These are phyloP conservation scores for Chanos chanos DNA, from an alignment of 2,797 vertebrate genomes.

Conservation along the genomic window DNA sequence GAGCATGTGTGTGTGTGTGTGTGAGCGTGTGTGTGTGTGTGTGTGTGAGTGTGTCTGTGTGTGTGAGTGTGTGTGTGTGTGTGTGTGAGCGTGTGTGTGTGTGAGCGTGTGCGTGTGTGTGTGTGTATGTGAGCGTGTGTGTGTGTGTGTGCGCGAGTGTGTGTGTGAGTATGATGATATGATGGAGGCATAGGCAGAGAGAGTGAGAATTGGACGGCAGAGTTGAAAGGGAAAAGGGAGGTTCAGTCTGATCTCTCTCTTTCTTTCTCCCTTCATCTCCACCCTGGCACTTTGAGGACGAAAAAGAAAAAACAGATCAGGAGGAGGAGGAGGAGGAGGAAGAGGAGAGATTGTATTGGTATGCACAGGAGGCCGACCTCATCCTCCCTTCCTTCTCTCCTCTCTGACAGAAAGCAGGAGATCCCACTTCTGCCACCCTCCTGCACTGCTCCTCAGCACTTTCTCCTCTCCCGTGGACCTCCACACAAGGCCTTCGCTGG, in stretches of 20 bases:
- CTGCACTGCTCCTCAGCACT: background rate
- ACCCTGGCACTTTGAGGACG: slow-evolving; percentile 15
- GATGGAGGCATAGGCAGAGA: background rate
- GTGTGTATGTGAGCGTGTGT: background rate
- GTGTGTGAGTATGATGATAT: background rate
- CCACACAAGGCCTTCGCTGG: slow-evolving; percentile 2
- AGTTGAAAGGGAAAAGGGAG: slow-evolving; percentile 25
- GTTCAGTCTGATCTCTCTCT: slow-evolving; percentile 24
- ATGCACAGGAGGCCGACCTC: slow-evolving; percentile 35
- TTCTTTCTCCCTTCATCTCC: slow-evolving; percentile 13
- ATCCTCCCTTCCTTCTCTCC: slow-evolving; percentile 12
- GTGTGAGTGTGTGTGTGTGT: background rate
- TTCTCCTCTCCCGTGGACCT: background rate
- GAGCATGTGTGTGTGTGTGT: background rate
- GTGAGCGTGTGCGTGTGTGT: background rate
- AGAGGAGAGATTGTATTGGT: slow-evolving; percentile 28
- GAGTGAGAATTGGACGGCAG: background rate
- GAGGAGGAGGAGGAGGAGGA: slow-evolving; percentile 11
- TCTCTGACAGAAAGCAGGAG: background rate
- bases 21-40: background rate
- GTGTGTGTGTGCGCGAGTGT: background rate
- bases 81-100: background rate
- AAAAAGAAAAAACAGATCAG: background rate
- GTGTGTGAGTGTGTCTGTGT: background rate
- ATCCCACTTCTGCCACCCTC: slow-evolving; percentile 6